Conservation (phyloP, 1,140 invertebrate species). For the Drosophila sucinea region DNA sequence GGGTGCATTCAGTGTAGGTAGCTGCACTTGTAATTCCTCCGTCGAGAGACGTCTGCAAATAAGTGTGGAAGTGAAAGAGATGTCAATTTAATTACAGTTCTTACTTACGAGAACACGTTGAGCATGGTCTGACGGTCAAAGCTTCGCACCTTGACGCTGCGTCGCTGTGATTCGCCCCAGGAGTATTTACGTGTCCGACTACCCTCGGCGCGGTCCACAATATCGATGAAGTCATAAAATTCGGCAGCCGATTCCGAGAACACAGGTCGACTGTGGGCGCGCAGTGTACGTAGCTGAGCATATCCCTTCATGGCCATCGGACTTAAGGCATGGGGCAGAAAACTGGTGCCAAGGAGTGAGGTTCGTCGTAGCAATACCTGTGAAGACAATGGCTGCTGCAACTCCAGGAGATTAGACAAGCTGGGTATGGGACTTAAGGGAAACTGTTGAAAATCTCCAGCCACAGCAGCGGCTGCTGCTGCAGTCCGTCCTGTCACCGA, state of each 20-base stretch:
- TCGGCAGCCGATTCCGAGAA: constrained; percentile 74
- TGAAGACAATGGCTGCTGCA: constrained; percentile 59
- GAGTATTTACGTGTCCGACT: constrained; percentile 60
- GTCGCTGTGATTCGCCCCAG: constrained; percentile 66
- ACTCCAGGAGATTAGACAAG: constrained; percentile 86
- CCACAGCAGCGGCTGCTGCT: constrained; percentile 57
- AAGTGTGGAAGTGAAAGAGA: neutral
- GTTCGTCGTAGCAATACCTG: constrained; percentile 65
- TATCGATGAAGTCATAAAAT: constrained; percentile 69
- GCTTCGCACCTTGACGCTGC: constrained; percentile 65
- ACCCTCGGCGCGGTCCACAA: constrained; percentile 59
- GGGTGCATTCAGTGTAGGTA: constrained; percentile 63
- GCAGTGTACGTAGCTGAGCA: constrained; percentile 89
- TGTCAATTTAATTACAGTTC: neutral
- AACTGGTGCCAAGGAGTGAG: constrained; percentile 54
- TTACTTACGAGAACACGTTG: constrained; percentile 65
- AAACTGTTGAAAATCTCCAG: constrained; percentile 86
- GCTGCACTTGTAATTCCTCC: constrained; percentile 66
- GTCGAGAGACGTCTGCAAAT: constrained; percentile 54
- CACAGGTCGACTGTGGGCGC: constrained; percentile 86
- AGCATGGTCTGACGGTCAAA: constrained; percentile 68
- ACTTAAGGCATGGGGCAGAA: constrained; percentile 81
- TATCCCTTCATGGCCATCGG: constrained; percentile 91
- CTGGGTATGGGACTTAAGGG: constrained; percentile 92
- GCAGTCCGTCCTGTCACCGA: constrained; percentile 85